Conservation (phyloP, 2,113 vertebrate species). For the Cynocephalus volans region DNA sequence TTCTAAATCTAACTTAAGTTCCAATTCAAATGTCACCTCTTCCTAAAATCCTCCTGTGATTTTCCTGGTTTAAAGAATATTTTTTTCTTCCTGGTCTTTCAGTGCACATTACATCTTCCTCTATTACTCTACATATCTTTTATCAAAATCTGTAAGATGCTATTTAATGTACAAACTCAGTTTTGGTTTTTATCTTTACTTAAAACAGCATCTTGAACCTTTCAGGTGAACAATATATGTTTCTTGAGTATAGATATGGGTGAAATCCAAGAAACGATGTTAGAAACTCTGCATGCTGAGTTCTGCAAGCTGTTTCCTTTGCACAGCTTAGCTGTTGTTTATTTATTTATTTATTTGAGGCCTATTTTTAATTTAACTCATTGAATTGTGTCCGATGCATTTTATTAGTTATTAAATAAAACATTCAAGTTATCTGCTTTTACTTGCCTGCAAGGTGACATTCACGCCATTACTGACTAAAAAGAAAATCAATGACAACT, state of each 20-base stretch:
- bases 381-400: conserved; percentile 17
- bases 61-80: conserved; percentile 10
- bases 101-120: neutral
- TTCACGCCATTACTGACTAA: conserved; percentile 53
- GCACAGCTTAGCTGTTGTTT: neutral
- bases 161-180: neutral
- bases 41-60: neutral
- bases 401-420: conserved; percentile 71
- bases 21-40: neutral
- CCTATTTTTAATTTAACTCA: conserved; percentile 50
- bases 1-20: neutral
- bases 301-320: neutral
- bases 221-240: neutral
- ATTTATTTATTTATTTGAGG: conserved; percentile 37
- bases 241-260: neutral
- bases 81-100: neutral
- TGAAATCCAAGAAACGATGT: neutral
- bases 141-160: neutral
- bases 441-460: conserved; percentile 56
- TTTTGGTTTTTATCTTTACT: neutral
- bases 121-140: neutral
- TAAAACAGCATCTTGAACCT: neutral
- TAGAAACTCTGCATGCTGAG: neutral
- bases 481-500: conserved; percentile 57
- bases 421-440: conserved; percentile 39